Percentiles rank a stretch among this genome's conserved stretches.
These are phyloP conservation scores for Gallinago media DNA, from an alignment of 2,113 vertebrate species.

Conservation along the genomic window DNA sequence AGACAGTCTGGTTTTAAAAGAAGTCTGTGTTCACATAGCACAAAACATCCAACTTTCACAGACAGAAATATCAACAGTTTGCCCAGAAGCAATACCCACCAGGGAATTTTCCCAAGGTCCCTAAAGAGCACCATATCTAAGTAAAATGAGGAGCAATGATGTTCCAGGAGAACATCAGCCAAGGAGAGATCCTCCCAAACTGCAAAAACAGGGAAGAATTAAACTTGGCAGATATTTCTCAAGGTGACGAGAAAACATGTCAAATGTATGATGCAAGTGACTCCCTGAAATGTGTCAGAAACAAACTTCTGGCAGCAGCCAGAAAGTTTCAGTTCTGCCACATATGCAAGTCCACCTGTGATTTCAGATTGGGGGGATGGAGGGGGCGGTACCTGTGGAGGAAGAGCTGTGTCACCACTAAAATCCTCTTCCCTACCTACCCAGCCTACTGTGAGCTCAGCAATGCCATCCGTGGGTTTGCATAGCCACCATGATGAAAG, in stretches of 20 bases:
- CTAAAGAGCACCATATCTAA: not conserved
- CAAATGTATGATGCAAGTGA: accelerated
- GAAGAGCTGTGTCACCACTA: not conserved
- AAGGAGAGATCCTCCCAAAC: not conserved
- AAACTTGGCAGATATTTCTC: not conserved
- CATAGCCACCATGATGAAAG: not conserved
- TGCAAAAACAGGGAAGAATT: not conserved
- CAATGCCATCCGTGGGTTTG: not conserved
- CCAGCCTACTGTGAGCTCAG: not conserved
- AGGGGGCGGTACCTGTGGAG: not conserved
- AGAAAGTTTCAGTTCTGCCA: not conserved
- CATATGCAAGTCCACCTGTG: not conserved
- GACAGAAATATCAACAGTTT: not conserved
- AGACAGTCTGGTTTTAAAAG: not conserved
- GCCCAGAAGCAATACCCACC: not conserved
- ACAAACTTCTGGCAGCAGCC: not conserved
- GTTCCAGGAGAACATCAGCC: not conserved
- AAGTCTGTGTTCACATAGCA: not conserved
- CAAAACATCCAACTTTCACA: not conserved
- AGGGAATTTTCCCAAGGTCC: not conserved
- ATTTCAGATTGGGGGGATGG: not conserved
- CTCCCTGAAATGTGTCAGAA: not conserved
- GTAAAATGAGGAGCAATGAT: not conserved
- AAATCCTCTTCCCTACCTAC: not conserved
- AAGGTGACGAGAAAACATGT: not conserved